Conservation (phyloP, 2,113 vertebrate species). For the Ifrita kowaldi region DNA sequence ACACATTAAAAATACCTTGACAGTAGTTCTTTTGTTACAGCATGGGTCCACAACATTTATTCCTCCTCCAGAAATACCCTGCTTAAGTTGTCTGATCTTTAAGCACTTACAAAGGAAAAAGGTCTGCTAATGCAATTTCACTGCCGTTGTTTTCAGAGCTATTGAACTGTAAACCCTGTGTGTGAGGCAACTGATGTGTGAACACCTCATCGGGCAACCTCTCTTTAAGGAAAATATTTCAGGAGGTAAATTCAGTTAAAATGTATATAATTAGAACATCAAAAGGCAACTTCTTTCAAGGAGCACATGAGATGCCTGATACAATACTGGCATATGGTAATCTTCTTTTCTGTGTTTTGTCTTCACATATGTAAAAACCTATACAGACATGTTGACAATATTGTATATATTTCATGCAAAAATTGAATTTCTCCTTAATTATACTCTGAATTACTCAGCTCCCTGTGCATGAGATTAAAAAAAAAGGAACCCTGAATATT, state of each 20-base stretch:
- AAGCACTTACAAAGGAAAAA: not conserved
- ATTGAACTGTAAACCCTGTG: constrained; percentile 7
- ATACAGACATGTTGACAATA: not conserved
- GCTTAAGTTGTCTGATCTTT: not conserved
- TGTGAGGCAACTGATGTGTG: constrained; percentile 15
- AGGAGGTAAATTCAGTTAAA: not conserved
- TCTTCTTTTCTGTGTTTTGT: not conserved
- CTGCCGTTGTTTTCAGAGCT: constrained; percentile 15
- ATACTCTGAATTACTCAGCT: not conserved
- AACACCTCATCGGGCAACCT: not conserved
- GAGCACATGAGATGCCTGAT: not conserved
- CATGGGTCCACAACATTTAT: not conserved
- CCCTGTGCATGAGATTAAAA: not conserved
- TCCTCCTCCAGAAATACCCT: not conserved
- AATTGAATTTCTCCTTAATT: not conserved
- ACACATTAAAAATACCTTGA: not conserved
- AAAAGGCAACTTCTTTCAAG: not conserved
- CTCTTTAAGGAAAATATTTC: not conserved
- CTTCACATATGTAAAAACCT: not conserved
- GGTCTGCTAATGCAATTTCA: constrained; percentile 32
- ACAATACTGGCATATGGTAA: not conserved
- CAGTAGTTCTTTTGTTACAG: not conserved
- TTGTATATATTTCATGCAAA: not conserved
- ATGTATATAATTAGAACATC: not conserved
- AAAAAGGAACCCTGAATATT: not conserved